phyloP scores from a whole-genome alignment of 2,888 invertebrate species.

The Spisula solida region DNA sequence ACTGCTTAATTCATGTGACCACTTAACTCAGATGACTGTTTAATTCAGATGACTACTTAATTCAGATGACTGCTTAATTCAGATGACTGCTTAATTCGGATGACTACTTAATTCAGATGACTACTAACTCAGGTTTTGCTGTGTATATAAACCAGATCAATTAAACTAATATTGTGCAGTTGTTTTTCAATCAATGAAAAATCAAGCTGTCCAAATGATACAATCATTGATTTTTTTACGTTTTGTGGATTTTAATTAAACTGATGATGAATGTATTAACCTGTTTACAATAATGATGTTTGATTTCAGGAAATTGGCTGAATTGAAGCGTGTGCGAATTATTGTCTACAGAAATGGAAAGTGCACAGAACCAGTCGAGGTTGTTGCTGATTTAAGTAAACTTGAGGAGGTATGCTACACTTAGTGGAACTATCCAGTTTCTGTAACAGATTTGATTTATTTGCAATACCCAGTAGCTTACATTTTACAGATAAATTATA shows the following conservation, averaged over 20 bases:
- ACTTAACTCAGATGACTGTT: no score
- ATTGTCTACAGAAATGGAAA: slow-evolving; percentile 86
- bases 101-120: no score
- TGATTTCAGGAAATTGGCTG: slow-evolving; percentile 79
- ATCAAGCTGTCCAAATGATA: background rate
- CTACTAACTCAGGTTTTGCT: no score
- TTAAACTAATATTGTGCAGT: background rate
- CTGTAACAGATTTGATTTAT: no score
- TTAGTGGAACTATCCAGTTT: background rate
- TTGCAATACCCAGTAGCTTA: no score
- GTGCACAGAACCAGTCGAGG: slow-evolving; percentile 84
- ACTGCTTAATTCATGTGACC: no score
- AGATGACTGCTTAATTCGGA: no score
- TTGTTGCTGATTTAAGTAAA: slow-evolving; percentile 84
- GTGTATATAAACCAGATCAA: no score
- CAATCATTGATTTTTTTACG: background rate
- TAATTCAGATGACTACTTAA: no score
- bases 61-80: no score
- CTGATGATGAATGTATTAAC: background rate
- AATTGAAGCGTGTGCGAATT: slow-evolving; percentile 83
- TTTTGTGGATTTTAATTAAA: slow-evolving; percentile 22
- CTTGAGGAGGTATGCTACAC: slow-evolving; percentile 82
- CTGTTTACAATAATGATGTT: background rate
- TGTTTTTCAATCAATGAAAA: background rate
- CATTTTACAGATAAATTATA: background rate